phyloP scores from a whole-genome alignment of 1,140 invertebrate genomes.

The Cotesia glomerata region DNA sequence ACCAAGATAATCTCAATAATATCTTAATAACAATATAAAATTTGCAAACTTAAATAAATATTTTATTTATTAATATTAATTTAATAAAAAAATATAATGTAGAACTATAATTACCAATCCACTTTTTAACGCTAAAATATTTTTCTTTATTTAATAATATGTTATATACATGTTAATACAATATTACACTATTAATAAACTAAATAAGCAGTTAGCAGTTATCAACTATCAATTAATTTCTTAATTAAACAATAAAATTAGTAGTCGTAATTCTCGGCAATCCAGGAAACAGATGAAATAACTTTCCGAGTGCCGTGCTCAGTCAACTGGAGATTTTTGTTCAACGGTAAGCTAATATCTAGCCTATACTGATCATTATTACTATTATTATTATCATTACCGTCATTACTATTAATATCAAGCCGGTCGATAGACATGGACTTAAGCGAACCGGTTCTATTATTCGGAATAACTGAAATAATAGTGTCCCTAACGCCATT shows the following conservation, averaged over 20 bases:
- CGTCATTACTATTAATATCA: slow-evolving; percentile 26
- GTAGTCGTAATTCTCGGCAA: slow-evolving; percentile 44
- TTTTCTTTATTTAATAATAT: background rate
- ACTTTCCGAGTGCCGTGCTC: slow-evolving; percentile 40
- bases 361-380: background rate
- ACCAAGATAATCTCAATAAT: too few relatives aligned
- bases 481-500: slow-evolving; percentile 34
- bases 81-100: too few relatives aligned
- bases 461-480: slow-evolving; percentile 33
- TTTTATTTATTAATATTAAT: too few relatives aligned
- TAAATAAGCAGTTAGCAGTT: background rate
- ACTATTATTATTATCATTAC: slow-evolving; percentile 29
- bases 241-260: slow-evolving; percentile 39
- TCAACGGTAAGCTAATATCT: slow-evolving; percentile 40
- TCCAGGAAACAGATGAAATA: slow-evolving; percentile 43
- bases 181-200: background rate
- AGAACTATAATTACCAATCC: too few relatives aligned
- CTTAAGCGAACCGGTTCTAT: slow-evolving; percentile 11
- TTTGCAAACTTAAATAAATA: too few relatives aligned
- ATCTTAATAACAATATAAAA: too few relatives aligned
- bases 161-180: background rate
- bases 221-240: background rate
- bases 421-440: background rate
- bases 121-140: too few relatives aligned
- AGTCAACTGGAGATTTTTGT: slow-evolving; percentile 32